These are phyloP conservation scores for Cryptocephalus primarius DNA, from an alignment of 2,888 invertebrate species.

Conservation along the genomic window DNA sequence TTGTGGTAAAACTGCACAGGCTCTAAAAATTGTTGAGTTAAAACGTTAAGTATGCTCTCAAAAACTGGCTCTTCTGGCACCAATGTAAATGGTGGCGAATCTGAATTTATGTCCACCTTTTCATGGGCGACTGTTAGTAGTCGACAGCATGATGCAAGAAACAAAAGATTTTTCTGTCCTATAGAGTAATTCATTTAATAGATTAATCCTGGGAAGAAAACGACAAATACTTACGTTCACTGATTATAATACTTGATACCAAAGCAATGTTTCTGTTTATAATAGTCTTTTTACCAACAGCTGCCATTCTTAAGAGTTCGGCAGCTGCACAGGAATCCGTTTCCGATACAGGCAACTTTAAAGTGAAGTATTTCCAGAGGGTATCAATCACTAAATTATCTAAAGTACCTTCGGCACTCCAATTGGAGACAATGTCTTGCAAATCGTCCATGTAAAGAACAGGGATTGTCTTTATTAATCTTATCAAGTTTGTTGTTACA, in stretches of 20 bases:
- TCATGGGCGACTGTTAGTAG: conserved; percentile 43
- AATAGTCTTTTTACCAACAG: conserved; percentile 32
- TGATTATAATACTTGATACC: conserved; percentile 30
- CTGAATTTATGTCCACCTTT: conserved; percentile 26
- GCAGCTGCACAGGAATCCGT: conserved; percentile 65
- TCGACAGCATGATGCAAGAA: conserved; percentile 48
- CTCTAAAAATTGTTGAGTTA: conserved; percentile 39
- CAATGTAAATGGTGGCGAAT: conserved; percentile 30
- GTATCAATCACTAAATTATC: conserved; percentile 51
- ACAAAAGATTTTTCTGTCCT: conserved; percentile 40
- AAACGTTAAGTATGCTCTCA: conserved; percentile 36
- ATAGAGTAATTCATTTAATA: conserved; percentile 14
- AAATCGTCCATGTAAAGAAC: conserved; percentile 50
- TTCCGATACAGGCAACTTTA: conserved; percentile 53
- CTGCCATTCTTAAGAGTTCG: conserved; percentile 68
- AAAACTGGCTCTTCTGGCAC: conserved; percentile 46
- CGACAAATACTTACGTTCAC: too few species aligned
- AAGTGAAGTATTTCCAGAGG: conserved; percentile 74
- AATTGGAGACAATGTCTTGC: conserved; percentile 50
- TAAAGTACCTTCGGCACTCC: conserved; percentile 41
- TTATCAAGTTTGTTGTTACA: conserved; percentile 49
- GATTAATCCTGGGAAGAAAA: too few species aligned
- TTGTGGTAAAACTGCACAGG: conserved; percentile 44
- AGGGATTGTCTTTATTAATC: conserved; percentile 44
- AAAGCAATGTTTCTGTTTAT: conserved; percentile 43